phyloP scores from a whole-genome alignment of 2,888 invertebrate genomes.

The Serripes groenlandicus region DNA sequence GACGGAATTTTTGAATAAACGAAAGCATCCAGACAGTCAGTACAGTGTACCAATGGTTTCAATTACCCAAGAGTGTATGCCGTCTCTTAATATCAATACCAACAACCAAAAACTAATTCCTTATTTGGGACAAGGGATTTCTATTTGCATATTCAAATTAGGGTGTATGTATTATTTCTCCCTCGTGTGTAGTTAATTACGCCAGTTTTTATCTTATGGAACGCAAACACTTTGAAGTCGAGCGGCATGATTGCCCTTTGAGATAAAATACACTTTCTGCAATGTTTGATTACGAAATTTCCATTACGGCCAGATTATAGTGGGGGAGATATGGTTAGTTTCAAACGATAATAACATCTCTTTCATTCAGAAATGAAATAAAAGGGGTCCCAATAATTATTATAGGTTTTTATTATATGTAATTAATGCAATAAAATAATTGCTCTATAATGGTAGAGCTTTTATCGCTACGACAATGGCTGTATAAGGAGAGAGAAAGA shows the following conservation, averaged over 20 bases:
- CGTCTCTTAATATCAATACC: not conserved
- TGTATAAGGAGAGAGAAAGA: slow-evolving; percentile 7
- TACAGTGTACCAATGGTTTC: not conserved
- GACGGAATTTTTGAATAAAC: not conserved
- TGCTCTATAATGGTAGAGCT: slow-evolving; percentile 8
- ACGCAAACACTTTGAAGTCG: slow-evolving; percentile 14
- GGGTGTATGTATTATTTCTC: slow-evolving; percentile 24
- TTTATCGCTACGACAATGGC: slow-evolving; percentile 20
- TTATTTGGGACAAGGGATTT: slow-evolving; percentile 13
- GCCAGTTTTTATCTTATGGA: slow-evolving; percentile 15
- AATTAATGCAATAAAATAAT: slow-evolving; percentile 21
- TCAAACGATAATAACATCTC: slow-evolving; percentile 3
- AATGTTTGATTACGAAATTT: slow-evolving; percentile 28
- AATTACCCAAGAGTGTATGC: not conserved
- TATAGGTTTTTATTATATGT: slow-evolving; percentile 9
- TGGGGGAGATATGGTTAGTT: slow-evolving; percentile 12
- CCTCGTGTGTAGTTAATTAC: slow-evolving; percentile 13
- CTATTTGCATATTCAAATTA: slow-evolving; percentile 27
- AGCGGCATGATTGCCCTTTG: slow-evolving; percentile 13
- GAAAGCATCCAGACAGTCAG: not conserved
- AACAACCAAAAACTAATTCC: slow-evolving; percentile 16
- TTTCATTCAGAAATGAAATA: slow-evolving; percentile 20
- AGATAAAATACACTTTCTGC: slow-evolving; percentile 27
- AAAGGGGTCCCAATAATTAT: slow-evolving; percentile 8
- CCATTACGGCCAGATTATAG: slow-evolving; percentile 17